Base-by-base conservation (phyloP, 1,140 invertebrate genomes). In the Polyergus mexicanus region DNA sequence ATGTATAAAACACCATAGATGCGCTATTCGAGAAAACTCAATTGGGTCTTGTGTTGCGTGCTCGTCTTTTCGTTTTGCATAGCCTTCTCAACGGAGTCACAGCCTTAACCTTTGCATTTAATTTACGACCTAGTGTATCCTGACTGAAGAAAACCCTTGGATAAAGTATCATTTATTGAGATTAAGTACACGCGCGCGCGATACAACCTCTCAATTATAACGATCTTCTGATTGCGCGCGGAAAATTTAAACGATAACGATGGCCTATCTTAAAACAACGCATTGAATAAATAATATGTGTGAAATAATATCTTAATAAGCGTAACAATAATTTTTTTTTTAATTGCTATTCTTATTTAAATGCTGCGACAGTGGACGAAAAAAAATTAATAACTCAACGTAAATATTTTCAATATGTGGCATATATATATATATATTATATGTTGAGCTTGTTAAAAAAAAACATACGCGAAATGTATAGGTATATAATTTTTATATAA, bases 91-190 rank as follows among this genome's bases (percentile, higher is more conserved):
- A 19, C 25, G n/a, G 51, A 81, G 66, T 32, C 47, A 56, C 28
- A 83, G 78, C 78, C 78, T 83, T 83, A 83, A 83, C 78, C 78
- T 83, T 83, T 83, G 78, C 66, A 74, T 83, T 83, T 72, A 83
- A 83, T 83, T 74, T 83, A 83, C 28, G 68, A 83, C 54, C 78
- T 81, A 81, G 51, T 25, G 68, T 54, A 74, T 74, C 68, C 54
- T 81, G 66, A 38, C 54, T 16, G 35, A 83, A 35, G 54, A 74
- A 74, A 83, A 44, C 13, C 68, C n/a, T 35, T 25, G 68, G 68
- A 41, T 74, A 72, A 72, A 72, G 66, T 25, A 81, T 22, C 65
- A 44, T 83, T 83, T 74, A 74, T 83, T 83, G 54, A 83, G 66
- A 83, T 83, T 83, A 83, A 83, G 35, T 83, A 38, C 78, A 83